Conservation (phyloP, 2,888 invertebrate genomes). For the Pardosa pseudoannulata region DNA sequence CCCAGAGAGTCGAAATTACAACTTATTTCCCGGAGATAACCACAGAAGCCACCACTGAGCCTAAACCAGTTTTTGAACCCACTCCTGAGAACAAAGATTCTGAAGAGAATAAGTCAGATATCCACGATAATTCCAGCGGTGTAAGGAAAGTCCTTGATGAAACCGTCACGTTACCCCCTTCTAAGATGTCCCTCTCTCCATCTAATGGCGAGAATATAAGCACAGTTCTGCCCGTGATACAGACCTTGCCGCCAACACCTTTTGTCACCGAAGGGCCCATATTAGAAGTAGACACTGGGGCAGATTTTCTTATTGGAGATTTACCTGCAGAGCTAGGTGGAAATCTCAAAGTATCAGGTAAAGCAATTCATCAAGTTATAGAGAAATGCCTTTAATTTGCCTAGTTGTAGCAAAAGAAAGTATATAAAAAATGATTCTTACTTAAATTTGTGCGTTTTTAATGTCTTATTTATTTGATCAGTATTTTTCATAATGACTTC, state of each 20-base stretch:
- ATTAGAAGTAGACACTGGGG: conserved; percentile 14
- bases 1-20: background rate
- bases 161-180: conserved; percentile 38
- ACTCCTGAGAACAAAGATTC: background rate
- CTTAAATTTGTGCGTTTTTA: too few relatives aligned
- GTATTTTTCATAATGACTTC: too few relatives aligned
- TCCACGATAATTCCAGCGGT: conserved; percentile 69
- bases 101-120: conserved; percentile 34
- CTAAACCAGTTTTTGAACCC: conserved; percentile 10
- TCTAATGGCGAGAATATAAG: conserved; percentile 13
- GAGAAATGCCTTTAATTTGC: too few relatives aligned
- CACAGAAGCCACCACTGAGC: background rate
- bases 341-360: conserved; percentile 73
- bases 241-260: conserved; percentile 10
- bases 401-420: too few relatives aligned
- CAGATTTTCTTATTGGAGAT: conserved; percentile 13
- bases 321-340: conserved; percentile 64
- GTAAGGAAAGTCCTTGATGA: conserved; percentile 51
- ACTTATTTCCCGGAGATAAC: background rate
- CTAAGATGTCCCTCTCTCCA: conserved; percentile 41
- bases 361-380: too few relatives aligned
- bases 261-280: background rate
- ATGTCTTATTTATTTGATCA: too few relatives aligned
- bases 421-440: too few relatives aligned
- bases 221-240: conserved; percentile 57